A percentile compares a stretch with the other conserved stretches of the same genome.
phyloP scores from a whole-genome alignment of 1,140 invertebrate genomes.

The Cyphomyrmex costatus region DNA sequence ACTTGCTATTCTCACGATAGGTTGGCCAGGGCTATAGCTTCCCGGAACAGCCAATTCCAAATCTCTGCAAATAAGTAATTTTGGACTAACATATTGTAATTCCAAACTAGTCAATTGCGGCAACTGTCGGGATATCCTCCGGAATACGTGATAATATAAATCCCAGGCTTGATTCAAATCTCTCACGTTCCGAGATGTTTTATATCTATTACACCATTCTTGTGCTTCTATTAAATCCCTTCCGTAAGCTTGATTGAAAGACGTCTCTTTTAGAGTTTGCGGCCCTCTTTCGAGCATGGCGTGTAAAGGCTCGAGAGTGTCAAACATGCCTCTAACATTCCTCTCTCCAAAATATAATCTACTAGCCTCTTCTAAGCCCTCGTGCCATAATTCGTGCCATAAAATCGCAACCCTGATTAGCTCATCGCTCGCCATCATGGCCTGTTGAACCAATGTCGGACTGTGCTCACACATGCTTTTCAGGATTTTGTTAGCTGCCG shows the following conservation, averaged over 20 bases:
- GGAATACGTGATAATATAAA: conserved; percentile 99
- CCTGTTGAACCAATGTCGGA: conserved; percentile 96
- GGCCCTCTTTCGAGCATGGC: conserved; percentile 97
- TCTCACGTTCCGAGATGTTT: conserved; percentile 93
- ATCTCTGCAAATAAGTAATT: conserved; percentile 95
- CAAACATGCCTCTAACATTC: conserved; percentile 98
- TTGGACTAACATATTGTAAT: conserved; percentile 98
- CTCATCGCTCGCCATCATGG: conserved; percentile 98
- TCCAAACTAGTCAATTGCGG: conserved; percentile 96
- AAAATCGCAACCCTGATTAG: conserved; percentile 99
- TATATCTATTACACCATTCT: conserved; percentile 97
- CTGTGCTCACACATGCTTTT: conserved; percentile 98
- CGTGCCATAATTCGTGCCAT: conserved; percentile 99
- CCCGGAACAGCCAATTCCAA: conserved; percentile 98
- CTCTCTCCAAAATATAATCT: conserved; percentile 97
- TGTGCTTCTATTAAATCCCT: conserved; percentile 97
- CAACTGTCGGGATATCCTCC: conserved; percentile 97
- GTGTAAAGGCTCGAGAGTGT: conserved; percentile 97
- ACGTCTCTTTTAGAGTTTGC: conserved; percentile 98
- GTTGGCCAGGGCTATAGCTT: conserved; percentile 96
- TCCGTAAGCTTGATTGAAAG: conserved; percentile 98
- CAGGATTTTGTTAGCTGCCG: conserved; percentile 97
- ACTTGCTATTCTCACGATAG: conserved; percentile 94
- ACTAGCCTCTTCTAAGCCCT: conserved; percentile 99
- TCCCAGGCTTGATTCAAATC: conserved; percentile 99